Base-by-base conservation (phyloP, 2,113 vertebrate species). In the Picathartes gymnocephalus region DNA sequence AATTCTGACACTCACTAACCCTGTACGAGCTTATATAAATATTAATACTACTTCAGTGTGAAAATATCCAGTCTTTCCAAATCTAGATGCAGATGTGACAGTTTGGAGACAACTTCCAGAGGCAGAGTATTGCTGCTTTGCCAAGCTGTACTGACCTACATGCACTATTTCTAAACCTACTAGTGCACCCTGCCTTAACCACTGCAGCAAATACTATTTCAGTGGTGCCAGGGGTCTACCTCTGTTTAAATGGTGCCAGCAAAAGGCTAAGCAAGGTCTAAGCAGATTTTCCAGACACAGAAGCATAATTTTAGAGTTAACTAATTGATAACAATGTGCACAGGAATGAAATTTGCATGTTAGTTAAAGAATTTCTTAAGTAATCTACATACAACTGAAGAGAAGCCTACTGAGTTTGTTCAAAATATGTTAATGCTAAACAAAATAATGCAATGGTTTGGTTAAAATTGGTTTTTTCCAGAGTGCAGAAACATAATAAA, bases 381-480 rank as follows among this genome's bases (percentile, higher is more conserved):
- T 78, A 85, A 88, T 81, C 54, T 56, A 45, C 2, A 0, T 77
- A 39, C 73, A 13, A 74, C 42, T 58, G 70, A 76, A 85, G 22
- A 79, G 45, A 71, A 81, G 62, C 44, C 60, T 74, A 72, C 15
- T 86, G 62, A 31, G n/a, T 86, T 96, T 89, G 44, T 64, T 64
- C 53, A 77, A 64, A 57, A 22, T 33, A 86, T 21, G 27, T 70
- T 90, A 86, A 93, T 37, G 56, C 37, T 35, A 66, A 86, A 85
- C 60, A 91, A 94, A 85, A 70, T 25, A 54, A 33, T 69, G 28
- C 28, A 58, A 72, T 45, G 64, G 54, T 87, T 91, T 95, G 92
- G 97, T 98, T 98, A 97, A 96, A 97, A 97, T 95, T 92, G n/a
- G 27, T 92, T 98, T 97, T 94, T 81, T 71, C 96, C 70, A 66